phyloP scores from a whole-genome alignment of 2,888 invertebrate species.

The Quadroppia sp. region DNA sequence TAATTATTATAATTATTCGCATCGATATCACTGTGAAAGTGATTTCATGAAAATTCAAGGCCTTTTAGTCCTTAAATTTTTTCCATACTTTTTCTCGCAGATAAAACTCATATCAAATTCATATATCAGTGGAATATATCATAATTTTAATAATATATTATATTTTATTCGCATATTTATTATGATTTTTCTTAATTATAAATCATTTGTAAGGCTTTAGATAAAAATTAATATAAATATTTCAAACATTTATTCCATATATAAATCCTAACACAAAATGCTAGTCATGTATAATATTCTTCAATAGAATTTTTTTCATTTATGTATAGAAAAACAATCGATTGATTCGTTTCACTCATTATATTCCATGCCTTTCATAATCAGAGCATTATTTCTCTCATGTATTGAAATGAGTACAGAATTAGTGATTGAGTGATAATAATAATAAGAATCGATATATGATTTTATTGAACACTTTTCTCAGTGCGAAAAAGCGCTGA shows the following conservation, averaged over 20 bases:
- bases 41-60: background rate
- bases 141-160: background rate
- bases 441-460: background rate
- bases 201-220: slow-evolving; percentile 2
- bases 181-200: slow-evolving; percentile 16
- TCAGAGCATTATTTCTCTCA: background rate
- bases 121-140: background rate
- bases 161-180: background rate
- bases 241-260: background rate
- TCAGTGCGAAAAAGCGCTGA: background rate
- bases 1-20: no score
- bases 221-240: background rate
- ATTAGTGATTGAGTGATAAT: slow-evolving; percentile 13
- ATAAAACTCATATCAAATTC: slow-evolving; percentile 9
- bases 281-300: no score
- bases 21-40: slow-evolving; percentile 11
- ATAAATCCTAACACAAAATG: no score
- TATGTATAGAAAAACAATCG: background rate
- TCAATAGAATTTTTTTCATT: no score
- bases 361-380: background rate
- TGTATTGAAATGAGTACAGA: slow-evolving; percentile 16
- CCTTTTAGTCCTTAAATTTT: background rate
- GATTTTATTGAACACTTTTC: background rate
- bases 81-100: background rate
- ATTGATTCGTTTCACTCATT: background rate